Evolutionary conservation across 2,888 invertebrate species (phyloP), one percentile per base, ranked within the genome.

Genomic region (Ceriagrion tenellum): DNA sequence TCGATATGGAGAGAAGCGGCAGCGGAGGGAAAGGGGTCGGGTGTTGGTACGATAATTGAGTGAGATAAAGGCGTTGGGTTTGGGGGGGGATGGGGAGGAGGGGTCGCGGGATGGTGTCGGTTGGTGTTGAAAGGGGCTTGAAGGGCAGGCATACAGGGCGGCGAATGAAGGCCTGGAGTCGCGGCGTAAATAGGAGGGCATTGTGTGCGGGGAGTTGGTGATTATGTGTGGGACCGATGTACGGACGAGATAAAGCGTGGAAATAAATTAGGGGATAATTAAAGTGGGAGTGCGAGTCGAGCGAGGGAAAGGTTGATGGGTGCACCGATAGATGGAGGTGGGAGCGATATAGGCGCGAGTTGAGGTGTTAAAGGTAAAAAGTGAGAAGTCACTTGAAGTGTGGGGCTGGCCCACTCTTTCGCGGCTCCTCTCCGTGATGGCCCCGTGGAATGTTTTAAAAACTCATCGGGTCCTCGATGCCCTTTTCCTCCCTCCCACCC

Each of bases 241-340:
- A 40, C 63, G 59, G 20, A n/a, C n/a, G 69, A 63, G 93, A 93
- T 93, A 93, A 40, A 69, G 63, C 59, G 63, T 18, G 93, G n/a
- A 93, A 93, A 93, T 93, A 93, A 69, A 93, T 93, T 69, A 93
- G 69, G 93, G 40, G 16, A 47, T 35, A 69, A 93, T 69, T 93
- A 47, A 91, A 89, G 69, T 69, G 93, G n/a, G 89, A 26, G 47
- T 6, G 23, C 40, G 91, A 81, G 59, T 35, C n/a, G 69, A n/a
- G 93, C 40, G 23, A 56, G 91, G n/a, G 91, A 69, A 40, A 40
- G 91, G 63, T 91, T 91, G 63, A 91, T 91, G 59, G 59, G 91
- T 35, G 47, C 26, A 40, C 55, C 55, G 89, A 89, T 81, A 81
- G 81, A 89, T 89, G n/a, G n/a, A 55, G 26, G 93, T 93, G 69